These are phyloP conservation scores for Cottoperca gobio DNA, from an alignment of 2,797 vertebrate genomes.

Conservation along the genomic window DNA sequence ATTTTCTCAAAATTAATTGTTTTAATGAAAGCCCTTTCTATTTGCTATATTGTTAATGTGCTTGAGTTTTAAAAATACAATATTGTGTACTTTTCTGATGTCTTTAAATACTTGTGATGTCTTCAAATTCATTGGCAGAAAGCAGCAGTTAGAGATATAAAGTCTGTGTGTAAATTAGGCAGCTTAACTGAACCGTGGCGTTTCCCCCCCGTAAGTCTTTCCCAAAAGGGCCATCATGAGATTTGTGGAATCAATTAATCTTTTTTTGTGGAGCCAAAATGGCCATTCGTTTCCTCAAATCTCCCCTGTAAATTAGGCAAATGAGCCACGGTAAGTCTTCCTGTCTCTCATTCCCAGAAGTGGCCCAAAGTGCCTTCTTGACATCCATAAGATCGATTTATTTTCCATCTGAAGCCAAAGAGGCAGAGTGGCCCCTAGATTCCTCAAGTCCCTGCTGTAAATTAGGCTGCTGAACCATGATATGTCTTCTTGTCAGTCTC, in stretches of 20 bases:
- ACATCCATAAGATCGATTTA: conserved; percentile 62
- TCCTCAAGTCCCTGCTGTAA: conserved; percentile 55
- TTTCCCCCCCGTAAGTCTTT: conserved; percentile 61
- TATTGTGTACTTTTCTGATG: not conserved
- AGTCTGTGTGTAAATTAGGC: conserved; percentile 31
- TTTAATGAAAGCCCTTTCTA: not conserved
- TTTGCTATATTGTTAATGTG: not conserved
- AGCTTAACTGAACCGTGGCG: conserved; percentile 32
- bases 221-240: conserved; percentile 76
- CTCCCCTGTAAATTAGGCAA: conserved; percentile 68
- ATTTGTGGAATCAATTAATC: conserved; percentile 84
- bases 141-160: not conserved
- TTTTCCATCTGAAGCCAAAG: conserved; percentile 60
- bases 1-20: conserved; percentile 1
- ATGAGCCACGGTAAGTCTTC: conserved; percentile 68
- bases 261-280: conserved; percentile 56
- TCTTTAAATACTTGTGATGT: not conserved
- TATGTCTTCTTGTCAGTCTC: conserved; percentile 52
- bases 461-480: conserved; percentile 52
- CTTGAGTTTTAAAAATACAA: not conserved
- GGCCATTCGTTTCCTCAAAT: conserved; percentile 65
- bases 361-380: conserved; percentile 55
- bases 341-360: conserved; percentile 66
- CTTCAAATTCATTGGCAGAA: not conserved
- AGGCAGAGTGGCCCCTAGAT: conserved; percentile 23